phyloP scores from a whole-genome alignment of 2,113 vertebrate species.

The Salvelinus sp. region DNA sequence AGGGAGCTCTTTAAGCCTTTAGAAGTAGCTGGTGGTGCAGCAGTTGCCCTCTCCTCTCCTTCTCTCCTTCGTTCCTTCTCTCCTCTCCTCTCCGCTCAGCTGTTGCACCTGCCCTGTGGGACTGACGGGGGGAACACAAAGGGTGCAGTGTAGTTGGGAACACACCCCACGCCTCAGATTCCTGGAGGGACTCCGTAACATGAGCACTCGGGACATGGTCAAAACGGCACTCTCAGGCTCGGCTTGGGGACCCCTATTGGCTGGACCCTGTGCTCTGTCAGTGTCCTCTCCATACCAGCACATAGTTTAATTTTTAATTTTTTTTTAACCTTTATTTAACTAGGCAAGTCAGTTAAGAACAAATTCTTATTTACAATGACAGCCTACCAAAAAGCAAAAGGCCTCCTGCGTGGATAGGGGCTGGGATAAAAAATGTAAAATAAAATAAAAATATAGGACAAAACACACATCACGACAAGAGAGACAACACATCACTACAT shows the following conservation, averaged over 20 bases:
- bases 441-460: too few relatives aligned
- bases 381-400: too few relatives aligned
- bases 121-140: conserved; percentile 58
- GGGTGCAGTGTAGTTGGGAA: conserved; percentile 57
- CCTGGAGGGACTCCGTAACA: conserved; percentile 50
- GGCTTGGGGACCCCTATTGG: not conserved
- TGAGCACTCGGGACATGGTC: conserved; percentile 23
- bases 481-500: too few relatives aligned
- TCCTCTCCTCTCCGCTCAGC: conserved; percentile 60
- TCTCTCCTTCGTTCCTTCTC: not conserved
- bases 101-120: conserved; percentile 57
- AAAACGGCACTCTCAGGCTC: conserved; percentile 6
- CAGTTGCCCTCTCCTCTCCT: conserved; percentile 57
- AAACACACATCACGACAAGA: too few relatives aligned
- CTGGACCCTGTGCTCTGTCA: not conserved
- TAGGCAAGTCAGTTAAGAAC: too few relatives aligned
- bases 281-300: not conserved
- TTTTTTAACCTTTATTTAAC: too few relatives aligned
- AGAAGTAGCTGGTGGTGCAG: conserved; percentile 6
- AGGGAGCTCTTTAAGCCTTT: not conserved
- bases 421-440: too few relatives aligned
- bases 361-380: too few relatives aligned
- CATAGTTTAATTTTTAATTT: not conserved
- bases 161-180: conserved; percentile 57
- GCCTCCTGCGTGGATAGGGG: too few relatives aligned